A percentile compares a stretch with the other conserved stretches of the same genome.
These are phyloP conservation scores for Sciurus carolinensis DNA, from an alignment of 2,797 vertebrate species.

Conservation along the genomic window DNA sequence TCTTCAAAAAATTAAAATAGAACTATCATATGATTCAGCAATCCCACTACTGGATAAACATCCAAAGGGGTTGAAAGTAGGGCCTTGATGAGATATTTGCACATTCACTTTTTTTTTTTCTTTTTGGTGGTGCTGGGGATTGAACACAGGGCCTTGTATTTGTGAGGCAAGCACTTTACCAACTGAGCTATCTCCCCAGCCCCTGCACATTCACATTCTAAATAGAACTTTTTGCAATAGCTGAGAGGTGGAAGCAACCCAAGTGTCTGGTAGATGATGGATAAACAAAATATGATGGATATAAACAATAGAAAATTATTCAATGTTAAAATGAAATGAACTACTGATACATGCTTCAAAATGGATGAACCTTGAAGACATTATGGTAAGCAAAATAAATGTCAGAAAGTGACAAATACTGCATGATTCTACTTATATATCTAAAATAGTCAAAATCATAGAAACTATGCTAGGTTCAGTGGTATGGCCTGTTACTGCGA, in stretches of 20 bases:
- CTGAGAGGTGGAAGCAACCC: background rate
- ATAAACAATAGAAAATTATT: background rate
- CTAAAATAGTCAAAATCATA: constrained; percentile 28
- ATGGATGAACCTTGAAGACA: background rate
- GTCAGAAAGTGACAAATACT: constrained; percentile 49
- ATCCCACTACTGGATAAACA: background rate
- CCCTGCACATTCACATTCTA: background rate
- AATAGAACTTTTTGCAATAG: background rate
- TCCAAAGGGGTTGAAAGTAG: background rate
- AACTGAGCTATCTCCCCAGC: too few species aligned
- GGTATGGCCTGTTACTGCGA: background rate
- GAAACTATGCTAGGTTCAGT: background rate
- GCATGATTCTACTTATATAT: constrained; percentile 11
- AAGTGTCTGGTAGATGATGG: background rate
- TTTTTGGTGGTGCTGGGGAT: too few species aligned
- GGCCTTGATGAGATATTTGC: background rate
- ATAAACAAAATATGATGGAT: constrained; percentile 14
- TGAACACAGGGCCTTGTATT: too few species aligned
- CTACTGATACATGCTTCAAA: background rate
- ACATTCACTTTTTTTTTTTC: background rate
- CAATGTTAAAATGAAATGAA: constrained; percentile 11
- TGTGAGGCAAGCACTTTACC: too few species aligned
- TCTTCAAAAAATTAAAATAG: constrained; percentile 35
- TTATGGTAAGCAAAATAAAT: constrained; percentile 43
- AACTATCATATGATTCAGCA: constrained; percentile 9